These are phyloP conservation scores for Probaryconus sp. DNA, from an alignment of 1,140 invertebrate species.

Conservation along the genomic window DNA sequence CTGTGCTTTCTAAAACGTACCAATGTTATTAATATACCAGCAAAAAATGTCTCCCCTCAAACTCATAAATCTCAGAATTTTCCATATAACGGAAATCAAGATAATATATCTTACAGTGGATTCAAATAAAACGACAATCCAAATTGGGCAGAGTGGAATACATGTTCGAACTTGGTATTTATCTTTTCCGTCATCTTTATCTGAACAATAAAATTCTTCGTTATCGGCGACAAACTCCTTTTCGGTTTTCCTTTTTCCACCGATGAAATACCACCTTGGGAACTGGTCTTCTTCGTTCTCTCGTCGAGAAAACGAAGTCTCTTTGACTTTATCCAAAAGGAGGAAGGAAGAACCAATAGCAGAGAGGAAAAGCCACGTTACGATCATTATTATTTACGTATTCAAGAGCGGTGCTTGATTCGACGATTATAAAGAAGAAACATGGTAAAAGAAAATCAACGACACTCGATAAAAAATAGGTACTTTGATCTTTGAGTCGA, in stretches of 20 bases:
- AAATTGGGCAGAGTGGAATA: conserved; percentile 32
- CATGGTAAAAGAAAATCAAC: conserved; percentile 49
- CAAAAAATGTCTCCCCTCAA: no score
- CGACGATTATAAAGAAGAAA: conserved; percentile 49
- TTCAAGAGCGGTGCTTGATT: conserved; percentile 25
- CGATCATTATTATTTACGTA: conserved; percentile 43
- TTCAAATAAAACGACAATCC: conserved; percentile 37
- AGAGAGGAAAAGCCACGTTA: conserved; percentile 21
- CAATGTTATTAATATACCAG: no score
- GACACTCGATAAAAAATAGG: conserved; percentile 47
- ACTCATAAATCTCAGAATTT: no score
- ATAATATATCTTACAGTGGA: no score
- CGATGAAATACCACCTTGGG: no score
- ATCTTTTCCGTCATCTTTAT: conserved; percentile 23
- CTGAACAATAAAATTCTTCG: conserved; percentile 42
- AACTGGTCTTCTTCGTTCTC: conserved; percentile 6
- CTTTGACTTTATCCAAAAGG: conserved; percentile 9
- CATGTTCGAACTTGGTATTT: conserved; percentile 42
- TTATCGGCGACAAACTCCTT: conserved; percentile 22
- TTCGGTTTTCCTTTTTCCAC: conserved; percentile 6
- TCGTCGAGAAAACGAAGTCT: no score
- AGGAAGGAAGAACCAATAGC: conserved; percentile 6
- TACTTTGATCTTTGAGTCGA: conserved; percentile 47
- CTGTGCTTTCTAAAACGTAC: no score
- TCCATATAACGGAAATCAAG: no score